Base-by-base conservation (phyloP, 2,113 vertebrate genomes). In the Pelmatolapia mariae region DNA sequence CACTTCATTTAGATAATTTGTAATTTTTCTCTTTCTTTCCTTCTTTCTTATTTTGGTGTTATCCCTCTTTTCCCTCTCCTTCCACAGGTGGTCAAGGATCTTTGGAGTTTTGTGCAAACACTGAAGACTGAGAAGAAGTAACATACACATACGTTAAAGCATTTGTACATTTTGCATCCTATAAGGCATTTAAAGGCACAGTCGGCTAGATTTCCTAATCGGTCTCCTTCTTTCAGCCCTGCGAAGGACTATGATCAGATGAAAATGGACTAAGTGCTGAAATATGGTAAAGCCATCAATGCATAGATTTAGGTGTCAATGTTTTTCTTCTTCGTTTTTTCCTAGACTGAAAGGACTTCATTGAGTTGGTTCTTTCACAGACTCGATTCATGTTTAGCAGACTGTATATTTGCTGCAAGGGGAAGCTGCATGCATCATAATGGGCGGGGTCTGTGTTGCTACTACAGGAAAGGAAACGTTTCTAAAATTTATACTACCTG, bases 31-130 rank as follows among this genome's bases (percentile, higher is more conserved):
- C 38, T 87, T 19, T 76, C 57, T 80, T 80, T 76, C 47, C 4
- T 61, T 61, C 29, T 88, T 47, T 84, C 73, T 80, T 80, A 6
- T 56, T 82, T 33, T 91, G 43, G 52, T 80, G 40, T 84, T 82
- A 56, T 31, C 26, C 57, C 82, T 45, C 43, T 66, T 26, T 53
- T 80, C 52, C 26, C 54, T 80, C 79, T 83, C 83, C 93, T 92
- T 92, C 86, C 91, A 93, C 93, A 97, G 96, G 96, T 97, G 93
- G 94, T 96, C 91, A 96, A 96, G 93, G 96, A 96, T 61, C 96
- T 97, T 78, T 97, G 97, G 96, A 94, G 87, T 90, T 96, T 96
- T 93, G 73, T 96, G 91, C 95, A 96, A 91, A 95, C 95, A 52
- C 89, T 96, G 94, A 96, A 95, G 94, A 92, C 83, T 36, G 95